Evolutionary conservation across 2,113 vertebrate species (phyloP).

Genomic region (Apaloderma vittatum): DNA sequence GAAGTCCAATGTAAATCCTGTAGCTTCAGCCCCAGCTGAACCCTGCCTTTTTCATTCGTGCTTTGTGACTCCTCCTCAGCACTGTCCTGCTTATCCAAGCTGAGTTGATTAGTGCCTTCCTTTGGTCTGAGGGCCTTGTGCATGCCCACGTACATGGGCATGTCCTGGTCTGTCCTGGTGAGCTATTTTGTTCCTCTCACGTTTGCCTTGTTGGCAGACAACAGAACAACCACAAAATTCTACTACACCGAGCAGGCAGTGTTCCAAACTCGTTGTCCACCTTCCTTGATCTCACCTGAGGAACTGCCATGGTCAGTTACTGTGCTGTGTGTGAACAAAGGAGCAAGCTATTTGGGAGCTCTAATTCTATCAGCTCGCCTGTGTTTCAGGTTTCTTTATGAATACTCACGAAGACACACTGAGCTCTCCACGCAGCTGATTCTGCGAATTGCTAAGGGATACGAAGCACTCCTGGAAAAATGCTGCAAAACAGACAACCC

Average conservation of each 20-base stretch:
- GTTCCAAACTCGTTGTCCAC: background rate
- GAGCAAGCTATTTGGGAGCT: background rate
- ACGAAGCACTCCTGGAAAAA: conserved; percentile 66
- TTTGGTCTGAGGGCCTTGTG: background rate
- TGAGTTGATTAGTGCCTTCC: background rate
- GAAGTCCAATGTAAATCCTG: accelerated
- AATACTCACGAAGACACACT: conserved; percentile 56
- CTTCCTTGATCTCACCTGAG: background rate
- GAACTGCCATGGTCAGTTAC: background rate
- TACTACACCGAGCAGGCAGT: background rate
- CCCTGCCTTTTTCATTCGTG: background rate
- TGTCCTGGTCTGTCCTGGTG: background rate
- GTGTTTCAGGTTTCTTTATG: conserved; percentile 74
- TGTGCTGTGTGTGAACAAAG: background rate
- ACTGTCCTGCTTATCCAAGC: background rate
- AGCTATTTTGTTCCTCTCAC: background rate
- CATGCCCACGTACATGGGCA: background rate
- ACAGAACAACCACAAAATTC: background rate
- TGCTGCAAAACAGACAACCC: conserved; percentile 77
- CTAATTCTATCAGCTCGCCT: background rate
- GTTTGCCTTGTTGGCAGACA: background rate
- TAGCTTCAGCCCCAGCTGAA: background rate
- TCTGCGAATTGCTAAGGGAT: conserved; percentile 43
- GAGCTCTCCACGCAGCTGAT: conserved; percentile 25
- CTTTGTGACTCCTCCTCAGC: background rate